Evolutionary conservation across 37 sponge, comb jelly and placozoan species (phyloP), one percentile per base, ranked within the genome.

Genomic region (Bolinopsis microptera): DNA sequence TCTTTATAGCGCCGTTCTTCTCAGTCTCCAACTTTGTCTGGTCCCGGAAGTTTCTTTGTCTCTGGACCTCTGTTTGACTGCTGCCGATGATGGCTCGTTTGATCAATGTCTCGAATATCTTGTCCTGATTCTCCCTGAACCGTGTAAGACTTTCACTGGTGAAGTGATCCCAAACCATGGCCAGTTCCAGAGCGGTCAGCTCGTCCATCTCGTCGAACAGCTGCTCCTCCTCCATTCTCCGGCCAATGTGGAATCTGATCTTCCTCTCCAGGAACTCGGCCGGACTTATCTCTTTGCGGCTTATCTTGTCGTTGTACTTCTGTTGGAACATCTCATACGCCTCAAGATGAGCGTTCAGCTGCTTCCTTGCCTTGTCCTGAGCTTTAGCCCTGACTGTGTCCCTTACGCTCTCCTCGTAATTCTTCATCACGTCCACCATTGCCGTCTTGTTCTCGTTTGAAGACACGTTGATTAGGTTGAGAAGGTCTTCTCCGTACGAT

Each of bases 291-390:
- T 86, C 90, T 27, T 40, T 38, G 28, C 35, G 32, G 13, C 38
- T 25, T 2, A 86, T 24, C 26, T 86, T 86, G 31, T 39, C 61
- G 31, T 86, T 86, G 48, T 36, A 86, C 36, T 39, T 86, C 61
- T 86, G 90, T 41, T 86, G 90, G 90, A 86, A 86, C 90, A 86
- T 86, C 48, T 86, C 90, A 26, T 86, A 86, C 36, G 90, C 90
- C 26, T 86, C 90, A 22, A 86, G 90, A 41, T 86, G 90, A 24
- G 61, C 36, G 28, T 86, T 86, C n/a, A 86, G 90, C 36, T 86
- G 90, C 40, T 39, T 28, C 26, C 61, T 38, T 3, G 90, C 90
- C 26, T 86, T 86, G 21, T 86, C 90, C 48, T 86, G 90, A 30
- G 90, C 90, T 38, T 86, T 86, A 27, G 34, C 25, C 90, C 61